Conservation (phyloP, 2,888 invertebrate genomes). For the Trypoxylon attenuatum region DNA sequence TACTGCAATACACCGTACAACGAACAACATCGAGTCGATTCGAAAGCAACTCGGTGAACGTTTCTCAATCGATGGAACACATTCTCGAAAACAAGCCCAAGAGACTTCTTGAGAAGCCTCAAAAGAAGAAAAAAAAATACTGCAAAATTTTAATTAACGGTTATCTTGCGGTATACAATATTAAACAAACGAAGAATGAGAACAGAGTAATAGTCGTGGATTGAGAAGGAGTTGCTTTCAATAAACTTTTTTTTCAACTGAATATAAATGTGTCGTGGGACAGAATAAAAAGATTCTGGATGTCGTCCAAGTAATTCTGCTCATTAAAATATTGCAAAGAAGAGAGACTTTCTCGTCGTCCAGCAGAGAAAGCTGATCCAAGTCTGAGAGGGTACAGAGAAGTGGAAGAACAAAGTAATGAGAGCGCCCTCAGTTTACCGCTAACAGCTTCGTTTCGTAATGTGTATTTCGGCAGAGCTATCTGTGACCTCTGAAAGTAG, state of each 20-base stretch:
- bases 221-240: too few relatives aligned
- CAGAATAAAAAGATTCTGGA: too few relatives aligned
- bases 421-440: neutral
- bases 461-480: neutral
- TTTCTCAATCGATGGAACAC: neutral
- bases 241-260: too few relatives aligned
- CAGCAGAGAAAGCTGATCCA: conserved; percentile 46
- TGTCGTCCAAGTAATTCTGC: too few relatives aligned
- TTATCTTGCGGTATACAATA: too few relatives aligned
- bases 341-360: conserved; percentile 45
- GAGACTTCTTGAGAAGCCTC: too few relatives aligned
- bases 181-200: too few relatives aligned
- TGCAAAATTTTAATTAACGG: too few relatives aligned
- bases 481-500: conserved; percentile 14
- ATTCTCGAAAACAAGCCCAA: too few relatives aligned
- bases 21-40: neutral
- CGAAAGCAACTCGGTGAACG: neutral
- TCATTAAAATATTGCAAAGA: conserved; percentile 18
- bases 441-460: conserved; percentile 2
- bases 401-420: conserved; percentile 1
- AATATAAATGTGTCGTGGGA: too few relatives aligned
- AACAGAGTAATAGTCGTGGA: too few relatives aligned
- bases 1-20: neutral
- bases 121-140: too few relatives aligned
- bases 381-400: neutral